Evolutionary conservation across 2,888 invertebrate species (phyloP).

Genomic region (Protula sp.): DNA sequence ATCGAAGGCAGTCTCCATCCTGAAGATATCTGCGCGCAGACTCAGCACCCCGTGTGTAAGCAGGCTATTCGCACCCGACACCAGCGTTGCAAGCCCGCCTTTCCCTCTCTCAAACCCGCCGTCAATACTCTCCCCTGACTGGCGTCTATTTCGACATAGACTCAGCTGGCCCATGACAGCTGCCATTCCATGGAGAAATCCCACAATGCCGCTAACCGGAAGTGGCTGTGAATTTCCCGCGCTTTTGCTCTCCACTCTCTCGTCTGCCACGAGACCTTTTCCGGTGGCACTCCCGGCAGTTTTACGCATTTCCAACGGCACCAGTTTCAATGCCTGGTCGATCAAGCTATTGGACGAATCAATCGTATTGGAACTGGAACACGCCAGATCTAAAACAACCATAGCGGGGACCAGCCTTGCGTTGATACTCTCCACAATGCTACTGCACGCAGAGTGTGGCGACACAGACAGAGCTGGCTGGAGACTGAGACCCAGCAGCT

Average conservation of each 20-base stretch:
- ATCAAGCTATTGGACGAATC: constrained; percentile 38
- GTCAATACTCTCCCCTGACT: neutral
- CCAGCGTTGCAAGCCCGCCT: constrained; percentile 32
- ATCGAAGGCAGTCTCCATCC: too few species aligned
- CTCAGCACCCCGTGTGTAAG: constrained; percentile 48
- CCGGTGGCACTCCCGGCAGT: too few species aligned
- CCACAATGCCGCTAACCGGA: too few species aligned
- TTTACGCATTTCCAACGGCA: too few species aligned
- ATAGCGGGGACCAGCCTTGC: constrained; percentile 29
- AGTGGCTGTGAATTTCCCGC: too few species aligned
- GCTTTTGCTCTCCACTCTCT: too few species aligned
- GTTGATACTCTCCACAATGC: constrained; percentile 17
- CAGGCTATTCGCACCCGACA: constrained; percentile 28
- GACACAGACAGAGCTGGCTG: constrained; percentile 3
- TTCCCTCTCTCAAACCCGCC: too few species aligned
- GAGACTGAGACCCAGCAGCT: constrained; percentile 27
- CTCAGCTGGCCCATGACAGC: too few species aligned
- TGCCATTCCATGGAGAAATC: too few species aligned
- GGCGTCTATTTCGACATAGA: too few species aligned
- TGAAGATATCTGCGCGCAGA: too few species aligned
- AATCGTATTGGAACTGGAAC: constrained; percentile 34
- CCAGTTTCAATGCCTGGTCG: constrained; percentile 29
- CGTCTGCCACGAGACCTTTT: too few species aligned
- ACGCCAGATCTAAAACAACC: constrained; percentile 41
- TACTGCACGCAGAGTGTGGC: neutral